Conservation (phyloP, 2,797 vertebrate genomes). For the Nannoperca obscura region DNA sequence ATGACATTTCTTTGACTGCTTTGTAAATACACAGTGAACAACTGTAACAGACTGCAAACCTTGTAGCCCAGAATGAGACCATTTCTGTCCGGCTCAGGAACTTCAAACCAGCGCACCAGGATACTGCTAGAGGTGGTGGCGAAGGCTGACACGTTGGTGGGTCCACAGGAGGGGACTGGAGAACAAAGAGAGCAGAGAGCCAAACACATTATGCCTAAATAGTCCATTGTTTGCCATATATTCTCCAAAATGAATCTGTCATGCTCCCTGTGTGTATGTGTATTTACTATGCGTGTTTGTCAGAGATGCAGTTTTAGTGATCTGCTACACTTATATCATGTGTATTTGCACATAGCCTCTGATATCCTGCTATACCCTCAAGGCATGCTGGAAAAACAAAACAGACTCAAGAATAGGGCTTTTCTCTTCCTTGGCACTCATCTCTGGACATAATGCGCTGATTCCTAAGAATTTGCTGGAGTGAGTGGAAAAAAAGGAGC, state of each 20-base stretch:
- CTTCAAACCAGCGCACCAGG: conserved; percentile 92
- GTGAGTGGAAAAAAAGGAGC: conserved; percentile 63
- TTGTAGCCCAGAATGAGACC: conserved; percentile 96
- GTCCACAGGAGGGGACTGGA: conserved; percentile 85
- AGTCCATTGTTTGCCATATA: conserved; percentile 16
- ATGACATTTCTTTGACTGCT: conserved; percentile 3
- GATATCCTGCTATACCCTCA: conserved; percentile 43
- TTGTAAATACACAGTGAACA: conserved; percentile 15
- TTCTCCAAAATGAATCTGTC: background rate
- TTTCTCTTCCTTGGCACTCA: conserved; percentile 60
- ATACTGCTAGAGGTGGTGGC: conserved; percentile 96
- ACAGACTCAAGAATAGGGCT: conserved; percentile 39
- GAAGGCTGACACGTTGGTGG: conserved; percentile 91
- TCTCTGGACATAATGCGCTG: conserved; percentile 60
- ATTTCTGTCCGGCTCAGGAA: conserved; percentile 92
- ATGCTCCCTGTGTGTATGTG: background rate
- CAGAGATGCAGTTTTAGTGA: conserved; percentile 20
- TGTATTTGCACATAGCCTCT: conserved; percentile 20
- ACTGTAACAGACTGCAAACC: conserved; percentile 73
- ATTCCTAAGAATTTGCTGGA: conserved; percentile 71
- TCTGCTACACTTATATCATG: conserved; percentile 10
- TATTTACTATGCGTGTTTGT: conserved; percentile 15
- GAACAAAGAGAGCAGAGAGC: conserved; percentile 31
- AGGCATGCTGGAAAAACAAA: conserved; percentile 27
- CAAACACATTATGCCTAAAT: conserved; percentile 6